Evolutionary conservation across 2,113 vertebrate genomes (phyloP).

Genomic region (Ramphastos sulfuratus): DNA sequence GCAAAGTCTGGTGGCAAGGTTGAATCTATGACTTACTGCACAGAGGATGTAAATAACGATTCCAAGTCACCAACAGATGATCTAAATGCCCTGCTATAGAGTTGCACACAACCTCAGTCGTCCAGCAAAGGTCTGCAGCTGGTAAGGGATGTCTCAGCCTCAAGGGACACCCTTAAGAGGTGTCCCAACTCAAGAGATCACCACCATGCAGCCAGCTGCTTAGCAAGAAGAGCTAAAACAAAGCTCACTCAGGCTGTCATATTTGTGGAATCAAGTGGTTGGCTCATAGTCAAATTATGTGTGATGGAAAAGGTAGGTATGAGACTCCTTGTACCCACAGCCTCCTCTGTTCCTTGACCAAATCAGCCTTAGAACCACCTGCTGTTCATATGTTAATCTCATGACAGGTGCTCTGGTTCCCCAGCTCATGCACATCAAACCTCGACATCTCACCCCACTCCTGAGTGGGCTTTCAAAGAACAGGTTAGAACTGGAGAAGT

Average conservation of each 20-base stretch:
- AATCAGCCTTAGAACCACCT: slow-evolving; percentile 24
- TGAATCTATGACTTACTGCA: not conserved
- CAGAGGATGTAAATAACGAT: not conserved
- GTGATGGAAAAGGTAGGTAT: not conserved
- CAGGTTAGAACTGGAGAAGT: not conserved
- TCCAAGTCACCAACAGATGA: not conserved
- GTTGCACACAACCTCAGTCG: not conserved
- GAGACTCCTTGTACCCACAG: slow-evolving; percentile 29
- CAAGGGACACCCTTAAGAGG: not conserved
- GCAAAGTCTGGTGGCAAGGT: not conserved
- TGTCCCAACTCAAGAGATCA: not conserved
- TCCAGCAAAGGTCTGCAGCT: not conserved
- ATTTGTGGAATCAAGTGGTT: not conserved
- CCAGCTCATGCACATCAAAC: slow-evolving; percentile 40
- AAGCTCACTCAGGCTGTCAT: not conserved
- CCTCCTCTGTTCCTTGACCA: slow-evolving; percentile 12
- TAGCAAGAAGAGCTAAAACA: not conserved
- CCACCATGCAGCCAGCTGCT: not conserved
- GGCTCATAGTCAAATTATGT: not conserved
- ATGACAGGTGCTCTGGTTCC: not conserved
- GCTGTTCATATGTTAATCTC: slow-evolving; percentile 49
- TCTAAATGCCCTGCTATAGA: not conserved
- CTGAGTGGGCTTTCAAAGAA: slow-evolving; percentile 2
- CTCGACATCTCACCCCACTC: not conserved
- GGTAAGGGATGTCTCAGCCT: not conserved